Evolutionary conservation across 1,140 invertebrate species (phyloP).

Genomic region (Centruroides sculpturatus): DNA sequence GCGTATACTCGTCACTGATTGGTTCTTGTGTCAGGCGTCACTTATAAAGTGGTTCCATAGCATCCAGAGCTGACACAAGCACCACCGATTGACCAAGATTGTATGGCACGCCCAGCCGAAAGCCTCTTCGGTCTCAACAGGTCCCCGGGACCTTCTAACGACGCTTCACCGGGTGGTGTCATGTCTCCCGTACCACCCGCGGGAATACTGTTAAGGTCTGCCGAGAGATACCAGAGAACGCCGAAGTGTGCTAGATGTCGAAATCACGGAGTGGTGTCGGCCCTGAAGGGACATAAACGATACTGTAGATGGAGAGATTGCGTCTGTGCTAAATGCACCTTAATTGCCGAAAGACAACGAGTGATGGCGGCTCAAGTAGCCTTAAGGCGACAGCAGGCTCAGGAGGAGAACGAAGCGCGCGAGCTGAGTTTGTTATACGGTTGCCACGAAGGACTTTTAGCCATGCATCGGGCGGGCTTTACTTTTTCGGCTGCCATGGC

Average conservation of each 20-base stretch:
- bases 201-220: slow-evolving; percentile 48
- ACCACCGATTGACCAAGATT: too few species aligned
- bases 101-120: too few species aligned
- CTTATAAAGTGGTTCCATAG: too few species aligned
- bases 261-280: slow-evolving; percentile 96
- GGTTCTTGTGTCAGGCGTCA: too few species aligned
- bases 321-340: slow-evolving; percentile 92
- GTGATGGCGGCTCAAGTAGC: slow-evolving; percentile 97
- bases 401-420: slow-evolving; percentile 94
- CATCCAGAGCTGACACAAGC: too few species aligned
- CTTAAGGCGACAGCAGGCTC: slow-evolving; percentile 46
- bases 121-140: too few species aligned
- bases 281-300: slow-evolving; percentile 88
- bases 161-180: too few species aligned
- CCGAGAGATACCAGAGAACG: slow-evolving; percentile 86
- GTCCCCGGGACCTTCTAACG: too few species aligned
- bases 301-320: slow-evolving; percentile 95
- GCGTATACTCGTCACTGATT: too few species aligned
- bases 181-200: slow-evolving; percentile 13
- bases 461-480: slow-evolving; percentile 23
- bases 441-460: slow-evolving; percentile 25
- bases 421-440: slow-evolving; percentile 79
- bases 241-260: slow-evolving; percentile 97
- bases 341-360: slow-evolving; percentile 92
- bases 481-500: slow-evolving; percentile 24